These are phyloP conservation scores for Chromobotia macracanthus DNA, from an alignment of 2,797 vertebrate genomes.

Conservation along the genomic window DNA sequence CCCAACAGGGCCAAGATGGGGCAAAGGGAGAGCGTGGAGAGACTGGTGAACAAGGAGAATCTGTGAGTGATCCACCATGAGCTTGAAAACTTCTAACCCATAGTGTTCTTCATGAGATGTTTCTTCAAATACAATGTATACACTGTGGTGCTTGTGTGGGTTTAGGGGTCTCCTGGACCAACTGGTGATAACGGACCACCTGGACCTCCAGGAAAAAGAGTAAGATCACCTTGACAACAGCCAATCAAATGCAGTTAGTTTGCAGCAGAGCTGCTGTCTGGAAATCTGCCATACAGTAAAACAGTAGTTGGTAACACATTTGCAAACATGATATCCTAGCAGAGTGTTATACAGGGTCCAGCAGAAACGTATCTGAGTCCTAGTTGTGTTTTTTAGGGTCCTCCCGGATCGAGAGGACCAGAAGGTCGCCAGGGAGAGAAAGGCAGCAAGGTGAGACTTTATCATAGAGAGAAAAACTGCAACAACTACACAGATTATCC, in stretches of 20 bases:
- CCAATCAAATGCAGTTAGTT: not conserved
- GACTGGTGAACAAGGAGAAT: constrained; percentile 86
- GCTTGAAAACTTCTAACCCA: not conserved
- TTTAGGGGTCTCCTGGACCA: constrained; percentile 89
- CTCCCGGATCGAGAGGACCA: constrained; percentile 83
- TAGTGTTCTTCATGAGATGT: not conserved
- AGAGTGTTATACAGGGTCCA: not conserved
- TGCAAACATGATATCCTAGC: not conserved
- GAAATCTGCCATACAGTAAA: no score
- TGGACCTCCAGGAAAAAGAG: constrained; percentile 88
- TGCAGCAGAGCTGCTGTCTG: not conserved
- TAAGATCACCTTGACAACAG: constrained; percentile 64
- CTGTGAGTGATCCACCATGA: constrained; percentile 75
- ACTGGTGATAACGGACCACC: constrained; percentile 89
- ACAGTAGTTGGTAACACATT: not conserved
- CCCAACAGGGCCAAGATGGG: constrained; percentile 86
- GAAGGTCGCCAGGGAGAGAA: constrained; percentile 91
- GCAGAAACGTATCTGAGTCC: not conserved
- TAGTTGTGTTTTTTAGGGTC: constrained; percentile 76
- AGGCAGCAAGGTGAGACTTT: constrained; percentile 82
- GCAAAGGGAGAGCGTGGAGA: constrained; percentile 91
- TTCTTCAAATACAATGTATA: not conserved
- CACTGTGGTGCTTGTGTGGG: not conserved
- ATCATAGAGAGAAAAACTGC: not conserved
- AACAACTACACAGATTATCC: no score